A percentile compares a stretch with the other conserved stretches of the same genome.
phyloP scores from a whole-genome alignment of 2,888 invertebrate genomes.

The Loripinus fragilis region DNA sequence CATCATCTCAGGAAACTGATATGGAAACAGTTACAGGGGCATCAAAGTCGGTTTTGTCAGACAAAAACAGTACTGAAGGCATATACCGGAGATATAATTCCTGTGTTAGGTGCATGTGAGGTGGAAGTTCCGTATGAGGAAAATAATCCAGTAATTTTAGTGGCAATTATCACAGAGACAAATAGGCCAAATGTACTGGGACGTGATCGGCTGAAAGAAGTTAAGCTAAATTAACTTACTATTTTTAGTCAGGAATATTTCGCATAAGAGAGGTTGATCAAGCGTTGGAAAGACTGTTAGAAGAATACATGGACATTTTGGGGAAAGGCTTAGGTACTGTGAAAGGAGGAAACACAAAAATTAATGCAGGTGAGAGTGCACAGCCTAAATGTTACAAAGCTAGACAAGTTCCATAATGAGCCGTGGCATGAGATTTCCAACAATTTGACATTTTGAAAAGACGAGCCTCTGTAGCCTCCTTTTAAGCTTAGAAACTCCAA shows the following conservation, averaged over 20 bases:
- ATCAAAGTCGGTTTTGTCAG: constrained; percentile 18
- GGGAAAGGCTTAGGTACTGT: constrained; percentile 5
- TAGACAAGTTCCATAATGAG: constrained; percentile 31
- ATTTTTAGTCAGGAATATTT: not conserved
- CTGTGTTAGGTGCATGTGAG: constrained; percentile 15
- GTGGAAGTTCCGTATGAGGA: constrained; percentile 22
- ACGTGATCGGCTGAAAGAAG: constrained; percentile 27
- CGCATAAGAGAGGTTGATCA: not conserved
- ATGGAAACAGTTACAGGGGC: constrained; percentile 30
- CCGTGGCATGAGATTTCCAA: too few relatives aligned
- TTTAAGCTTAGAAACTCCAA: too few relatives aligned
- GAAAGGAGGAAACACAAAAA: constrained; percentile 7
- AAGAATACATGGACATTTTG: constrained; percentile 15
- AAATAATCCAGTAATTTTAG: constrained; percentile 11
- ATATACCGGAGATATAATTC: constrained; percentile 29
- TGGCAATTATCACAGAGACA: constrained; percentile 13
- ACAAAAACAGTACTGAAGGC: constrained; percentile 16
- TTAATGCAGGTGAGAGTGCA: constrained; percentile 14
- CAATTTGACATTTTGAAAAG: too few relatives aligned
- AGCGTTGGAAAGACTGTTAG: constrained; percentile 2
- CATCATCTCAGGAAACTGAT: not conserved
- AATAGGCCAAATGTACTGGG: constrained; percentile 32
- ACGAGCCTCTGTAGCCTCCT: too few relatives aligned
- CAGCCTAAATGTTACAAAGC: constrained; percentile 31
- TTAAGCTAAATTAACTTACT: constrained; percentile 29